Conservation (phyloP, 2,888 invertebrate species). For the Arctia plantaginis region DNA sequence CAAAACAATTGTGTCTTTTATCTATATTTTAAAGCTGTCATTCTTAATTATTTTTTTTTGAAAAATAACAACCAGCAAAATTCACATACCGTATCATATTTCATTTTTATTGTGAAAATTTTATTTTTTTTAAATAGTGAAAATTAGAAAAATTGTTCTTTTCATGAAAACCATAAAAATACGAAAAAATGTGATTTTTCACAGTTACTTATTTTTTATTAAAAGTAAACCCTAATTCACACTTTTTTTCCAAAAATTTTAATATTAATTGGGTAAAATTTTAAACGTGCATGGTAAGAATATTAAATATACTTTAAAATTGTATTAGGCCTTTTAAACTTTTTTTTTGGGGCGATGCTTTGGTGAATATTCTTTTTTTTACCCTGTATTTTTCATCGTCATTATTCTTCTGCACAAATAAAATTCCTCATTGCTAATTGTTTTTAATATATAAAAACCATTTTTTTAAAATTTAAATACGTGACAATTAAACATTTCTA, state of each 20-base stretch:
- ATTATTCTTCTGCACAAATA: too few relatives aligned
- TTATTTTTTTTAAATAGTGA: constrained; percentile 42
- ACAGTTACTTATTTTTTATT: constrained; percentile 32
- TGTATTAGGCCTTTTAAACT: constrained; percentile 47
- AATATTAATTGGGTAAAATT: constrained; percentile 39
- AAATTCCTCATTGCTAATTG: too few relatives aligned
- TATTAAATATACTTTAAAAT: constrained; percentile 40
- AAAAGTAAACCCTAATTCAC: constrained; percentile 49
- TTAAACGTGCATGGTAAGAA: constrained; percentile 46
- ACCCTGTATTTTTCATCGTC: neutral
- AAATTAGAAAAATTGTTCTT: constrained; percentile 22
- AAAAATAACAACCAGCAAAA: constrained; percentile 79
- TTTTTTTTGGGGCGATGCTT: neutral
- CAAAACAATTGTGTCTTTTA: constrained; percentile 57
- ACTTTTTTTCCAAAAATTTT: constrained; percentile 36
- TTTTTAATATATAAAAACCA: too few relatives aligned
- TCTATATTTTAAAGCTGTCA: constrained; percentile 73
- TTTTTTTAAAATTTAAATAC: too few relatives aligned
- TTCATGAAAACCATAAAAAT: constrained; percentile 26
- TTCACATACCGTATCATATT: constrained; percentile 68
- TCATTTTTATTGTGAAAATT: constrained; percentile 30
- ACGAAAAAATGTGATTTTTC: constrained; percentile 10
- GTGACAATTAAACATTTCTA: neutral
- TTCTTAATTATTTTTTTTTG: constrained; percentile 66
- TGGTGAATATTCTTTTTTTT: neutral